These are phyloP conservation scores for Metaphire vulgaris DNA, from an alignment of 1,140 invertebrate genomes.

Conservation along the genomic window DNA sequence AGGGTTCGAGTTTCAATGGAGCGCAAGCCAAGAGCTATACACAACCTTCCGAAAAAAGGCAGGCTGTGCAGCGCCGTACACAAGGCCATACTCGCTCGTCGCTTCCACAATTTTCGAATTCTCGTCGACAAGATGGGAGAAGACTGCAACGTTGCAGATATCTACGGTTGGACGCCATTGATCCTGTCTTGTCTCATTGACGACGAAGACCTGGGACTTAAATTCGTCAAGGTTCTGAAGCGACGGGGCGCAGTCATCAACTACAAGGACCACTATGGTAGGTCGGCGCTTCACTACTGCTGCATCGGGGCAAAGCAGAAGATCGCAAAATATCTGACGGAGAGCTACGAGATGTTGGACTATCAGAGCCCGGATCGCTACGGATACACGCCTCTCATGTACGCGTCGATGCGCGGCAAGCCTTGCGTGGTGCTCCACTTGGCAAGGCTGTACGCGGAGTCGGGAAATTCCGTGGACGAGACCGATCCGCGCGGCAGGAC, in stretches of 20 bases:
- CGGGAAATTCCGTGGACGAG: background rate
- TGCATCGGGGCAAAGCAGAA: background rate
- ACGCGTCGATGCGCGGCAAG: background rate
- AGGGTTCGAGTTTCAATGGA: too few species aligned
- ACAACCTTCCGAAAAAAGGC: background rate
- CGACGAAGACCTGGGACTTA: background rate
- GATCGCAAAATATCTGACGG: background rate
- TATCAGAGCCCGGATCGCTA: background rate
- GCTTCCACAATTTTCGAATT: background rate
- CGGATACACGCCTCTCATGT: background rate
- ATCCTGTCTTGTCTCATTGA: background rate
- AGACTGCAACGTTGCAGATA: background rate
- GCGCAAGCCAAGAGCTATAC: background rate
- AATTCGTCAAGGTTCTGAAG: background rate
- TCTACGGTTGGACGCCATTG: background rate
- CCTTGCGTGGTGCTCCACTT: background rate
- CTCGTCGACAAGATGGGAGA: background rate
- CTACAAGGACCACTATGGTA: background rate
- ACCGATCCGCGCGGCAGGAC: background rate
- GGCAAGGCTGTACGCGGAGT: background rate
- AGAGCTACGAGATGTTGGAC: background rate
- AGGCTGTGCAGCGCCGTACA: background rate
- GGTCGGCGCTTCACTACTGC: background rate
- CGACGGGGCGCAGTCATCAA: background rate
- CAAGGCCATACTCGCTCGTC: background rate